Evolutionary conservation across 2,888 invertebrate genomes (phyloP), one percentile per base, ranked within the genome.

Genomic region (Rhagonycha fulva): DNA sequence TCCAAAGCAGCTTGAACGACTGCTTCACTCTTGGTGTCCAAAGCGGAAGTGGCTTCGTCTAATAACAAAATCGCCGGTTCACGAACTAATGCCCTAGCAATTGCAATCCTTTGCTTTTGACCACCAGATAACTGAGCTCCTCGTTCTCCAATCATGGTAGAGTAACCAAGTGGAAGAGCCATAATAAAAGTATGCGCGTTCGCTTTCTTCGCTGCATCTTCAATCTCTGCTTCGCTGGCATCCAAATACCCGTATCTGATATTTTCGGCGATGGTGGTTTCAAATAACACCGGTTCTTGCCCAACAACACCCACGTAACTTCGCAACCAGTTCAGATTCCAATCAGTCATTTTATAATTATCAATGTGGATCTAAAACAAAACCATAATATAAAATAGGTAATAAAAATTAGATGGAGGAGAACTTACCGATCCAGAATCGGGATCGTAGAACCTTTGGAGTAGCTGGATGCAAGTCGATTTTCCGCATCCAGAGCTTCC

Each of bases 1-100:
- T 92, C 95, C 77, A 94, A 89, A 71, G 92, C 97, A 19, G 91
- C 92, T 88, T 97, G 97, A 0, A 98, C 97, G 86, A 94, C 92
- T 0, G 93, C 91, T 89, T 98, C 98, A 78, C 96, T 96, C 32
- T 93, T 92, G 0, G 94, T 94, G 85, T 97, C 97, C 23, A 97
- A 89, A 0, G 97, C 97, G 2, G 96, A 96, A 0, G 97, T 97
- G 0, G 96, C 97, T 87, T 97, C 97, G 82, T 97, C 97, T 14
- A 95, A 86, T 1, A 96, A 87, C 63, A 96, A 87, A 79, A 97
- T 93, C 71, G 91, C 90, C 0, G 97, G 97, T 85, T 96, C 92
- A 28, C 95, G 90, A 2, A 97, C 91, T 7, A 98, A 88, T 0
- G 97, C 97, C 79, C 97, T 90, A 0, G 97, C 97, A 81, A 97